phyloP scores from a whole-genome alignment of 2,888 invertebrate species.

The Megalurothrips usitatus region DNA sequence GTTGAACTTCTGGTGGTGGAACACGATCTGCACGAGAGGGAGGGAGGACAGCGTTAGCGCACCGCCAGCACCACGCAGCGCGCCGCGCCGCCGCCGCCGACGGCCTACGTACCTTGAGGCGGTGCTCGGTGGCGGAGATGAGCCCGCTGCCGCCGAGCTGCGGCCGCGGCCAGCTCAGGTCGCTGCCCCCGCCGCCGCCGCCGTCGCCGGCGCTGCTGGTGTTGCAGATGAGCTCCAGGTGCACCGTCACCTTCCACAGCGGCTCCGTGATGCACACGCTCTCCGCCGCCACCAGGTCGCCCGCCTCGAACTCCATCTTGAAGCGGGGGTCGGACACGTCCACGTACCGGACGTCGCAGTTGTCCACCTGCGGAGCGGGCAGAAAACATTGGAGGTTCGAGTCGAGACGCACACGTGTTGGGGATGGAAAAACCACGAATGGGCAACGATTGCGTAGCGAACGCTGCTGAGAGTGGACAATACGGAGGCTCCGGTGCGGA shows the following conservation, averaged over 20 bases:
- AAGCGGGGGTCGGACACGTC: constrained; percentile 76
- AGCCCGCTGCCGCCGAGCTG: constrained; percentile 31
- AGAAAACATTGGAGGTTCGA: too few relatives aligned
- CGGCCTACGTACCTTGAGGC: constrained; percentile 26
- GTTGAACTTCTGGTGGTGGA: constrained; percentile 76
- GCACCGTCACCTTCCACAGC: constrained; percentile 73
- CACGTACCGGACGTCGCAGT: constrained; percentile 70
- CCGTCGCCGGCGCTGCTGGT: constrained; percentile 30
- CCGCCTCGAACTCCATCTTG: constrained; percentile 68
- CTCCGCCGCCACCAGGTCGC: constrained; percentile 72
- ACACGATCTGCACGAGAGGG: constrained; percentile 52
- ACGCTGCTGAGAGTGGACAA: too few relatives aligned
- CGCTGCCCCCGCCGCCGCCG: not conserved
- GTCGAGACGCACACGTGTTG: too few relatives aligned
- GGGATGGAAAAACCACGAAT: not conserved
- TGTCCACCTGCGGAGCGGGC: constrained; percentile 44
- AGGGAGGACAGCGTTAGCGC: constrained; percentile 53
- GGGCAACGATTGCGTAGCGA: too few relatives aligned
- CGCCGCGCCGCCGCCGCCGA: constrained; percentile 65
- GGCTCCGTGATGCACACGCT: constrained; percentile 74
- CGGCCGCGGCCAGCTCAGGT: constrained; percentile 8
- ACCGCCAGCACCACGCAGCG: constrained; percentile 62
- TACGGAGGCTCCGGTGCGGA: not conserved
- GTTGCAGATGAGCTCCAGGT: constrained; percentile 49
- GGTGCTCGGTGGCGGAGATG: constrained; percentile 33